A percentile compares a stretch with the other conserved stretches of the same genome.
Conservation (phyloP, 2,888 invertebrate genomes). For the Himalopsyche kuldschensis region DNA sequence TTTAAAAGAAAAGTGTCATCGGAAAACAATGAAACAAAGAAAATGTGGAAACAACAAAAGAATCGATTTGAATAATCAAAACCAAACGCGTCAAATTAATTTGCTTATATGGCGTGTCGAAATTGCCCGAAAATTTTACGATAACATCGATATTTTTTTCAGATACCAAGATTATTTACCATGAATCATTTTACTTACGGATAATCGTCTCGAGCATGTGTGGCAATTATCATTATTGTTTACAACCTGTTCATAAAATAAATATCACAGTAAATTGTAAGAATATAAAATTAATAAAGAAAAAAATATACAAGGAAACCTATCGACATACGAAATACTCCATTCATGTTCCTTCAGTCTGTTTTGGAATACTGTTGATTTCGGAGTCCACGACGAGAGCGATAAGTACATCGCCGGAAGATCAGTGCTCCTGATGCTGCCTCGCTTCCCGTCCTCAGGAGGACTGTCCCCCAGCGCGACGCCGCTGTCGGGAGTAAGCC, state of each 20-base stretch:
- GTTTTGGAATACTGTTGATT: constrained; percentile 63
- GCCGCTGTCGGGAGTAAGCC: constrained; percentile 36
- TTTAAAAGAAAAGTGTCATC: no score
- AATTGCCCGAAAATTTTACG: no score
- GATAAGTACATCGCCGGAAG: constrained; percentile 73
- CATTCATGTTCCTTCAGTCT: constrained; percentile 61
- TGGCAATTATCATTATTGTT: not conserved
- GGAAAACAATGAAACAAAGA: no score
- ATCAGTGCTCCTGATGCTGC: constrained; percentile 51
- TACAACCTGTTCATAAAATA: not conserved
- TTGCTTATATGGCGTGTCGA: no score
- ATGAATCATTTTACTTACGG: not conserved
- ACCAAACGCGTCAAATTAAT: no score
- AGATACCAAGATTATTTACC: no score
- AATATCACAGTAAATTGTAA: not conserved
- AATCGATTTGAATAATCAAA: no score
- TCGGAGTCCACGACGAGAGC: constrained; percentile 75
- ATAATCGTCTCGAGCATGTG: not conserved
- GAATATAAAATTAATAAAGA: not conserved
- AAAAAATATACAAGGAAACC: constrained; percentile 12
- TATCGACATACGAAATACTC: constrained; percentile 59
- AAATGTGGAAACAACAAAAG: no score
- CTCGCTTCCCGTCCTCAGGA: constrained; percentile 42
- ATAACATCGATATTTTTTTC: no score
- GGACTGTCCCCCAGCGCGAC: constrained; percentile 52